A percentile compares a stretch with the other conserved stretches of the same genome.
These are phyloP conservation scores for Lamellibrachia luymesi DNA, from an alignment of 1,140 invertebrate genomes.

Conservation along the genomic window DNA sequence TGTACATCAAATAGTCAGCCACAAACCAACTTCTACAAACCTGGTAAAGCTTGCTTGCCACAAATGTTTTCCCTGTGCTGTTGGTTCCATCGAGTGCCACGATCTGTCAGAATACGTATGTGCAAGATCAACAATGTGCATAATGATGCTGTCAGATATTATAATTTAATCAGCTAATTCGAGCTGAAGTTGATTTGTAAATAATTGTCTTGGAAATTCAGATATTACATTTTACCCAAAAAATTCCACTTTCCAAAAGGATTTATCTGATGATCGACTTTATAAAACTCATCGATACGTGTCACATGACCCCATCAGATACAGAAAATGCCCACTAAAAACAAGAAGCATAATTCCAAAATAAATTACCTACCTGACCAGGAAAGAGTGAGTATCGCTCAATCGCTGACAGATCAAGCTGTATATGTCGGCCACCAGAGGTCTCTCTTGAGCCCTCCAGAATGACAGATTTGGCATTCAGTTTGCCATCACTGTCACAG, in stretches of 20 bases:
- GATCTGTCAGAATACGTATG: constrained; percentile 53
- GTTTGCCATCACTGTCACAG: constrained; percentile 70
- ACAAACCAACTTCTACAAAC: constrained; percentile 28
- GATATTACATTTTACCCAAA: neutral
- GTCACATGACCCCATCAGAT: neutral
- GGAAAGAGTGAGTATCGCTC: constrained; percentile 77
- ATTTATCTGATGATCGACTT: neutral
- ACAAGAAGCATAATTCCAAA: neutral
- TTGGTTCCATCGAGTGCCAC: constrained; percentile 73
- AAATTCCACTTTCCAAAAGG: neutral
- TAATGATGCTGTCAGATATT: neutral
- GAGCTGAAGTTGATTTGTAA: neutral
- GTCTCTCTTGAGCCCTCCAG: constrained; percentile 67
- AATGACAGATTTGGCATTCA: constrained; percentile 69
- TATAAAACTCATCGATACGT: neutral
- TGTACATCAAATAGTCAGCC: too few relatives aligned
- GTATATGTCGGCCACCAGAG: constrained; percentile 54
- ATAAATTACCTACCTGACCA: constrained; percentile 64
- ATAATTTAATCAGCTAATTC: neutral
- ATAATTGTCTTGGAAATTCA: neutral
- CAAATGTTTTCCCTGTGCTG: constrained; percentile 67
- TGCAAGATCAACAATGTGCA: neutral
- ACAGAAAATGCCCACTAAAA: neutral
- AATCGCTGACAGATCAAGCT: constrained; percentile 66
- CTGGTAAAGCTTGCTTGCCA: constrained; percentile 67